Evolutionary conservation across 1,140 invertebrate genomes (phyloP), one percentile per base, ranked within the genome.

Genomic region (Elysia chlorotica): DNA sequence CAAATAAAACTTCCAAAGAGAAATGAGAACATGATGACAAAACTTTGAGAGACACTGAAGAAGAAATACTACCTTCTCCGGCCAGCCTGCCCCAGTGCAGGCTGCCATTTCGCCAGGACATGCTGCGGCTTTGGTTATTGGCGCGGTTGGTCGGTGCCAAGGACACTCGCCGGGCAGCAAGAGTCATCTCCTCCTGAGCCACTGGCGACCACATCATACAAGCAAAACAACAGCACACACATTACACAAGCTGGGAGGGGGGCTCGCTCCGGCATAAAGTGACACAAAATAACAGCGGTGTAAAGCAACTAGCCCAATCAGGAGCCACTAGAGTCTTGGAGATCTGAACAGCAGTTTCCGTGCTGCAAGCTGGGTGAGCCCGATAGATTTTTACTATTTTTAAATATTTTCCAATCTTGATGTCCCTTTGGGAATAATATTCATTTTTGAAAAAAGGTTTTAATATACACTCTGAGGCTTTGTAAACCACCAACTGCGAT

Each of bases 21-120:
- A n/a, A n/a, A n/a, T n/a, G n/a, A n/a, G n/a, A n/a, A n/a, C n/a
- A n/a, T n/a, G n/a, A n/a, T n/a, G n/a, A n/a, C n/a, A n/a, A n/a
- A n/a, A n/a, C n/a, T n/a, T n/a, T n/a, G n/a, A n/a, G n/a, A n/a
- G n/a, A n/a, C n/a, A n/a, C n/a, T n/a, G n/a, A n/a, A n/a, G 41
- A 14, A n/a, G 41, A n/a, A 10, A 6, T 62, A 69, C 74, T 86
- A 87, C 86, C 86, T 86, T 87, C 85, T 57, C 80, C 73, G 61
- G 78, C 78, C 37, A 83, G 70, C 65, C 83, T 79, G 62, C 81
- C 81, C 82, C 83, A 87, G 74, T 86, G 83, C 78, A 86, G 76
- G 80, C 86, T 87, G 71, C 85, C 85, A 77, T 85, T 85, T 72
- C 86, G 78, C 83, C 86, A 85, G 28, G 86, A 87, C 78, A 87